Evolutionary conservation across 2,113 vertebrate genomes (phyloP).

Genomic region (Rissa tridactyla): DNA sequence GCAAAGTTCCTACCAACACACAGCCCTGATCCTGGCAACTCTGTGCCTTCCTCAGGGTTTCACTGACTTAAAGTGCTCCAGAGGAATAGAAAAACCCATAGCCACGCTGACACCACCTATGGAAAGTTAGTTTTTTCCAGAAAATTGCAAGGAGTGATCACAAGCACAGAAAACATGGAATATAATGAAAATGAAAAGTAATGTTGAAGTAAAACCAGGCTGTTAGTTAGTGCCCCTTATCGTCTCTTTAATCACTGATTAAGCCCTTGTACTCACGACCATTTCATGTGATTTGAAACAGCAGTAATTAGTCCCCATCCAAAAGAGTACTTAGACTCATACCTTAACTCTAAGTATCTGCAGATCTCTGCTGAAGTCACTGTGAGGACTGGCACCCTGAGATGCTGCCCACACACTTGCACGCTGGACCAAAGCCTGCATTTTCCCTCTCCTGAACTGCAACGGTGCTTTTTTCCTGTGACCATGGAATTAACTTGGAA

Average conservation of each 20-base stretch:
- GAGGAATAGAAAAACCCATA: background rate
- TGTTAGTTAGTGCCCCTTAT: background rate
- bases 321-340: background rate
- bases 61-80: background rate
- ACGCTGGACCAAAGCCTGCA: background rate
- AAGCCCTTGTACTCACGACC: background rate
- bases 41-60: background rate
- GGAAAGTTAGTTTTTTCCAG: background rate
- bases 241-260: background rate
- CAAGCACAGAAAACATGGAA: background rate
- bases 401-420: background rate
- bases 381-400: background rate
- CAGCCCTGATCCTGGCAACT: background rate
- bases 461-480: background rate
- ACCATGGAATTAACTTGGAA: background rate
- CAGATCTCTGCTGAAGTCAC: background rate
- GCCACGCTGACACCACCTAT: background rate
- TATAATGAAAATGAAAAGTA: background rate
- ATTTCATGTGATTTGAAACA: background rate
- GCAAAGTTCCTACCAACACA: background rate
- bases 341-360: background rate
- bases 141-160: background rate
- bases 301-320: background rate
- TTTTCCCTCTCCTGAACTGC: background rate
- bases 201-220: background rate